A percentile compares a stretch with the other conserved stretches of the same genome.
These are phyloP conservation scores for Embiotoca jacksoni DNA, from an alignment of 2,113 vertebrate species.

Conservation along the genomic window DNA sequence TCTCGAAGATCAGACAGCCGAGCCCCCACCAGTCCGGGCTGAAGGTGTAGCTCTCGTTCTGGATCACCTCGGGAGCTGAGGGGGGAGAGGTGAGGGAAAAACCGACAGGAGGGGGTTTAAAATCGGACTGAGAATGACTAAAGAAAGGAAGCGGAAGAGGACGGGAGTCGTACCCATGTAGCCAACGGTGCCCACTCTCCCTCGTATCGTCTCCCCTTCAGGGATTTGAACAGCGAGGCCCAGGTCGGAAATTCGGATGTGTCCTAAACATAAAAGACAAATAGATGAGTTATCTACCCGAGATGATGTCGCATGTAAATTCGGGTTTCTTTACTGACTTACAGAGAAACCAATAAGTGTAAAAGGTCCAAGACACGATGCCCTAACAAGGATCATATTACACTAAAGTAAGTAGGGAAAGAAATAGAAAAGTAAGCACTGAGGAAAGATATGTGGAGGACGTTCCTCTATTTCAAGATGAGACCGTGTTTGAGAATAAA, in stretches of 20 bases:
- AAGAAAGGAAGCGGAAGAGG: neutral
- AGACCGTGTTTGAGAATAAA: conserved; percentile 20
- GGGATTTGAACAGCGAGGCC: conserved; percentile 93
- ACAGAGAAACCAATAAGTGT: no score
- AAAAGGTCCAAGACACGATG: neutral
- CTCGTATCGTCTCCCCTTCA: conserved; percentile 88
- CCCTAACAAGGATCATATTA: neutral
- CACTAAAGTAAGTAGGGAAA: neutral
- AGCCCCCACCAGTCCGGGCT: conserved; percentile 96
- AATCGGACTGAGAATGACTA: neutral
- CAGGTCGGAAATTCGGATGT: conserved; percentile 94
- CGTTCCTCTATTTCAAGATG: conserved; percentile 32
- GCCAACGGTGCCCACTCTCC: conserved; percentile 92
- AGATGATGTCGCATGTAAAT: neutral
- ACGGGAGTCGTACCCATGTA: conserved; percentile 89
- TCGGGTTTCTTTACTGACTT: no score
- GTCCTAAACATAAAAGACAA: conserved; percentile 82
- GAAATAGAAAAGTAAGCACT: neutral
- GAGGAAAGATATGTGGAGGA: neutral
- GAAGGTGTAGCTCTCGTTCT: conserved; percentile 90
- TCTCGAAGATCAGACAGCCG: conserved; percentile 94
- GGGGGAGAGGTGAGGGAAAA: neutral
- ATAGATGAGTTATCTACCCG: neutral
- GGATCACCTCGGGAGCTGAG: conserved; percentile 93
- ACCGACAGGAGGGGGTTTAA: neutral